phyloP scores from a whole-genome alignment of 2,113 vertebrate species.

The Prunella fulvescens region DNA sequence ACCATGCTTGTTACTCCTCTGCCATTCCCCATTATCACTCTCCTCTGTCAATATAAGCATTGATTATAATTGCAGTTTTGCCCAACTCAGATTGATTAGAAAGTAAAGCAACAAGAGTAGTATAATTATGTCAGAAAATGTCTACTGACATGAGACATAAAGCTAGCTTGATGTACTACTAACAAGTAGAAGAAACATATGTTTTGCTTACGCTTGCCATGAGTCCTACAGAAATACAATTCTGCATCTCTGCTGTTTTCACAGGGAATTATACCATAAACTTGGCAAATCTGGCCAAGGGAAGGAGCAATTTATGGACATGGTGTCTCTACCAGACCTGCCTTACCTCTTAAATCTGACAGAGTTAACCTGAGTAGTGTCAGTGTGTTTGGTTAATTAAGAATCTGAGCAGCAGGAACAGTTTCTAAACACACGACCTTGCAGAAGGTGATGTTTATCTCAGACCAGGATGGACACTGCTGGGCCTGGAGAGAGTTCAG shows the following conservation, averaged over 20 bases:
- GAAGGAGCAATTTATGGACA: not conserved
- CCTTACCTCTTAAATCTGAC: not conserved
- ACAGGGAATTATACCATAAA: not conserved
- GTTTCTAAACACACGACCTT: not conserved
- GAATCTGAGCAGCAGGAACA: not conserved
- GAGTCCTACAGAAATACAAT: not conserved
- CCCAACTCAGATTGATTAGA: conserved; percentile 84
- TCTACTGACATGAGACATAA: not conserved
- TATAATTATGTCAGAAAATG: conserved; percentile 79
- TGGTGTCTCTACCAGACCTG: not conserved
- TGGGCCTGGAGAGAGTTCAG: not conserved
- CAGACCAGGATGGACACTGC: not conserved
- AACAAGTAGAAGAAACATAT: not conserved
- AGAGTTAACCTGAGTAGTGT: not conserved
- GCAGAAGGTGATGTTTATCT: not conserved
- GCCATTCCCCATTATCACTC: conserved; percentile 81
- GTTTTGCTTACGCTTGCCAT: not conserved
- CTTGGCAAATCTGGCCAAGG: not conserved
- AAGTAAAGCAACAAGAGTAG: conserved; percentile 85
- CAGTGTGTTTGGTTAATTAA: not conserved
- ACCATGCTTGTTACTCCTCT: conserved; percentile 81
- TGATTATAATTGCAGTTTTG: conserved; percentile 86
- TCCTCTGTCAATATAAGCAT: conserved; percentile 77
- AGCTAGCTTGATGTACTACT: not conserved
- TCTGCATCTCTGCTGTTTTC: not conserved